phyloP scores from a whole-genome alignment of 2,797 vertebrate genomes.

The Lacerta bilineata region DNA sequence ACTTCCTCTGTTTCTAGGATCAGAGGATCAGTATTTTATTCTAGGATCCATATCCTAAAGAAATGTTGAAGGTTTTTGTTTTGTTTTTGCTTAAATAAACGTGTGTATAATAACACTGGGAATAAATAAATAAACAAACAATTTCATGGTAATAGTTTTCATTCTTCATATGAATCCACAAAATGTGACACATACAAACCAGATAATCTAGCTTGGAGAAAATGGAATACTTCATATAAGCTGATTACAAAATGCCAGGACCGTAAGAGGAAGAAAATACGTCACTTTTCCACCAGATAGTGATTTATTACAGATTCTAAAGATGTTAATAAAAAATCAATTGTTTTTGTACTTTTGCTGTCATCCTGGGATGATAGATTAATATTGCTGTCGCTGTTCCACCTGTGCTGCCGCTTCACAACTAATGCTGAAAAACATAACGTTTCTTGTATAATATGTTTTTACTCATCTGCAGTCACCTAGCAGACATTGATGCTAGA shows the following conservation, averaged over 20 bases:
- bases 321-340: slow-evolving; percentile 68
- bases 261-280: slow-evolving; percentile 40
- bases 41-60: too few species aligned
- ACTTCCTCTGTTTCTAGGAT: too few species aligned
- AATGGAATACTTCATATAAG: slow-evolving; percentile 61
- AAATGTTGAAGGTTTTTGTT: neutral
- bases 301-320: slow-evolving; percentile 67
- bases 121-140: slow-evolving; percentile 2
- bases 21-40: neutral
- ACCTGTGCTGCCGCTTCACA: slow-evolving; percentile 36
- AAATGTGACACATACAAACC: neutral
- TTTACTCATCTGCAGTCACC: neutral
- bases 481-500: neutral
- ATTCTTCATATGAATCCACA: slow-evolving; percentile 1
- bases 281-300: slow-evolving; percentile 64
- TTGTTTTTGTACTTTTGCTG: slow-evolving; percentile 67
- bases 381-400: slow-evolving; percentile 56
- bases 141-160: neutral
- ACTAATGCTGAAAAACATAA: slow-evolving; percentile 50
- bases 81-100: neutral
- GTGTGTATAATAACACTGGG: neutral
- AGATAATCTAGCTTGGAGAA: slow-evolving; percentile 26
- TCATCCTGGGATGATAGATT: slow-evolving; percentile 63
- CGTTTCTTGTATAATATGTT: slow-evolving; percentile 22
- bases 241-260: slow-evolving; percentile 59